Conservation (phyloP, 1,140 invertebrate genomes). For the Capitella teleta region DNA sequence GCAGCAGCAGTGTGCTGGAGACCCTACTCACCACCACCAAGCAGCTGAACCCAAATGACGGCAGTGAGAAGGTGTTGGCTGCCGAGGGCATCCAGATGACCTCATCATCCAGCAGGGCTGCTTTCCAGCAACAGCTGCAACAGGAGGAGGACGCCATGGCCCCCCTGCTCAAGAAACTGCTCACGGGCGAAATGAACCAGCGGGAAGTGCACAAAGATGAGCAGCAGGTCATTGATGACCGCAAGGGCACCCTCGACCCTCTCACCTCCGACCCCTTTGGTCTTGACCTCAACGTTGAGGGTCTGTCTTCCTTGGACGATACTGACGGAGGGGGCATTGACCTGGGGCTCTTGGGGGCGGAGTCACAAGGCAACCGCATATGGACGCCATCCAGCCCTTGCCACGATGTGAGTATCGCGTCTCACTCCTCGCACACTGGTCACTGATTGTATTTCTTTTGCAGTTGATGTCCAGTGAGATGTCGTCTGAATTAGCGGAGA, state of each 20-base stretch:
- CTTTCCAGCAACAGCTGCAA: not conserved
- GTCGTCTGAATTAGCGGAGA: conserved; percentile 2
- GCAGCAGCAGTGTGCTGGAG: not conserved
- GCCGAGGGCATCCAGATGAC: not conserved
- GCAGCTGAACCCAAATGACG: conserved; percentile 4
- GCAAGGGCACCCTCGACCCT: not conserved
- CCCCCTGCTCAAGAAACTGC: not conserved
- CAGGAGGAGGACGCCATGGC: not conserved
- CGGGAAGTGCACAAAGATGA: conserved; percentile 2
- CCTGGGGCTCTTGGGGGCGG: too few relatives aligned
- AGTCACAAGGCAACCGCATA: too few relatives aligned
- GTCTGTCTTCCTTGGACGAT: too few relatives aligned
- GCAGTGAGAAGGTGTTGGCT: not conserved
- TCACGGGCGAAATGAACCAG: not conserved
- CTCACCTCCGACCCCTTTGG: not conserved
- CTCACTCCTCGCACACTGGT: too few relatives aligned
- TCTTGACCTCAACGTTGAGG: too few relatives aligned
- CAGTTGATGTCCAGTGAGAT: too few relatives aligned
- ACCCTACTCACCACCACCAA: not conserved
- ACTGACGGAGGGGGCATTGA: too few relatives aligned
- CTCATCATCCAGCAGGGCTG: too few relatives aligned
- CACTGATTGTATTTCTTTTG: too few relatives aligned
- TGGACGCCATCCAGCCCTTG: too few relatives aligned
- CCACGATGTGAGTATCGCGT: too few relatives aligned
- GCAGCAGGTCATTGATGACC: not conserved